These are phyloP conservation scores for Noctuana brunneofusca DNA, from an alignment of 2,888 invertebrate genomes.

Conservation along the genomic window DNA sequence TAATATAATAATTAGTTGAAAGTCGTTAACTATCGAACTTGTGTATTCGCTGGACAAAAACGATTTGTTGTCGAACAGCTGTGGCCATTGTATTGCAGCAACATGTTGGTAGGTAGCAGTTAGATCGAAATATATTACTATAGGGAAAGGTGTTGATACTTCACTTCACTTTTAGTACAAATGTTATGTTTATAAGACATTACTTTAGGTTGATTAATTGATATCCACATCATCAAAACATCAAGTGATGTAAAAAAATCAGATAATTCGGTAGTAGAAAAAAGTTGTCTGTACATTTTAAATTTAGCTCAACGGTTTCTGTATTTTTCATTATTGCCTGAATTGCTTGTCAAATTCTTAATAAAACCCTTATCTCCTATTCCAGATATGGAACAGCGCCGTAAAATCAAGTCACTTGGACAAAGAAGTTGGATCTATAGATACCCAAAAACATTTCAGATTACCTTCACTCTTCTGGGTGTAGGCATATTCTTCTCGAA, in stretches of 20 bases:
- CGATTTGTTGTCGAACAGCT: background rate
- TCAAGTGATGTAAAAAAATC: too few relatives aligned
- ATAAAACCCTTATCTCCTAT: conserved; percentile 28
- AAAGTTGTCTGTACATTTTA: too few relatives aligned
- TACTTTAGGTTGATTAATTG: too few relatives aligned
- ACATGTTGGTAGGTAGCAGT: background rate
- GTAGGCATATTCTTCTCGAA: conserved; percentile 86
- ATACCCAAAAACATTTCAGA: conserved; percentile 84
- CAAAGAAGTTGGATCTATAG: conserved; percentile 84
- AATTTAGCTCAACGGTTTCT: background rate
- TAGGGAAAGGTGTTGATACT: too few relatives aligned
- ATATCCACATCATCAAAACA: too few relatives aligned
- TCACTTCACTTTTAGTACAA: too few relatives aligned
- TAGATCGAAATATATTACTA: too few relatives aligned
- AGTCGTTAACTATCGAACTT: background rate
- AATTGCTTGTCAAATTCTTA: background rate
- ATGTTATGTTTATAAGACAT: too few relatives aligned
- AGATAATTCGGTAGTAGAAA: too few relatives aligned
- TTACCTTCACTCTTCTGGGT: conserved; percentile 74
- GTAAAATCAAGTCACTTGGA: conserved; percentile 71
- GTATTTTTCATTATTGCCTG: background rate
- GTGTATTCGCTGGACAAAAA: too few relatives aligned
- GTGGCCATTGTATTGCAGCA: background rate
- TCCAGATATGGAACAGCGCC: conserved; percentile 69
- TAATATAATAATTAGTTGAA: background rate